phyloP scores from a whole-genome alignment of 2,113 vertebrate species.

The Lutjanus erythropterus region DNA sequence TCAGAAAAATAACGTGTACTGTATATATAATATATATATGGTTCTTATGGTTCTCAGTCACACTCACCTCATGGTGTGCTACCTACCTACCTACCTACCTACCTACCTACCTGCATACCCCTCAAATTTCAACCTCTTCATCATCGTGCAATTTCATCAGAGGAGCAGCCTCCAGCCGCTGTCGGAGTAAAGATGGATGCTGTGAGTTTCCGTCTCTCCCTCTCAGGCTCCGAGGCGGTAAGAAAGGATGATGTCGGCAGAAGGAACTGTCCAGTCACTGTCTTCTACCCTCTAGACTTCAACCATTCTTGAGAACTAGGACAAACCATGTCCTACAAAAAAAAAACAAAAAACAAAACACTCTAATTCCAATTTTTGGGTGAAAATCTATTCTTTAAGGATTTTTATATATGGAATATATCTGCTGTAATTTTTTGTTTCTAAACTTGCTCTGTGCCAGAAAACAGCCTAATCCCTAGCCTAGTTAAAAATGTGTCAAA shows the following conservation, averaged over 20 bases:
- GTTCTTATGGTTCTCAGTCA: conserved; percentile 75
- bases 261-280: conserved; percentile 16
- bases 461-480: too few species aligned
- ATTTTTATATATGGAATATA: too few species aligned
- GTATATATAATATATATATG: conserved; percentile 71
- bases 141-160: conserved; percentile 64
- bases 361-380: too few species aligned
- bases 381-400: too few species aligned
- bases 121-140: conserved; percentile 46
- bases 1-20: conserved; percentile 74
- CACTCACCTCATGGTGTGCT: conserved; percentile 60
- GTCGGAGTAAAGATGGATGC: conserved; percentile 14
- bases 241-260: background rate
- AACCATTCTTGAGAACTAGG: too few species aligned
- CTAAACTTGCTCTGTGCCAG: too few species aligned
- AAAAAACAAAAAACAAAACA: too few species aligned
- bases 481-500: too few species aligned
- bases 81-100: conserved; percentile 49
- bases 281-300: conserved; percentile 15
- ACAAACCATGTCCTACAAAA: too few species aligned
- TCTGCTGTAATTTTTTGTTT: too few species aligned
- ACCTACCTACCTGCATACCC: conserved; percentile 41
- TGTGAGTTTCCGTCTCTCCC: conserved; percentile 1
- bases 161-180: conserved; percentile 25
- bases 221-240: conserved; percentile 13